Evolutionary conservation across 2,113 vertebrate genomes (phyloP), one percentile per base, ranked within the genome.

Genomic region (Riparia riparia): DNA sequence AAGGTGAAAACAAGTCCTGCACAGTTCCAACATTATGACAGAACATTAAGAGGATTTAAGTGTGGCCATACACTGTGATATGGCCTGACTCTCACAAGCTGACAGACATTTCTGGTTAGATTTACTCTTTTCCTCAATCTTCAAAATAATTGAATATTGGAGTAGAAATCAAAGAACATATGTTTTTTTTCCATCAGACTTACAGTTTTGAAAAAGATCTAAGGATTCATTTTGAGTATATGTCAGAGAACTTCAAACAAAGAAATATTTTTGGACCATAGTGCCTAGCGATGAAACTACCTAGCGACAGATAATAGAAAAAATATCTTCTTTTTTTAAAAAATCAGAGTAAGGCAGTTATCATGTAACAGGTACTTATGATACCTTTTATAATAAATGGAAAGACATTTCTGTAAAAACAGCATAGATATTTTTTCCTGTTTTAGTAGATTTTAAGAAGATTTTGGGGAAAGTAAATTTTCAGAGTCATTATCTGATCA

Each of bases 281-380:
- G 29, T 85, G 42, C 74, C 66, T 82, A 95, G 82, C 78, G 85
- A 82, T 93, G 63, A 85, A 90, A 76, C 53, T 58, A 93, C 57
- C 47, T 80, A 90, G 63, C 0, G 4, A 87, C 17, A 2, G 69
- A 84, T 69, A 89, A 86, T 0, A 37, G 34, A 69, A 82, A 70
- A 95, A 81, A 71, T 3, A 69, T 8, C 8, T 14, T 31, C 5
- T 80, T 70, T 68, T 53, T 53, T 66, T 65, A 44, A 2, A 2
- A 32, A 69, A 54, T 56, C n/a, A 26, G 63, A 80, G 41, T 47
- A 63, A 69, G 14, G 16, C 32, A 73, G 50, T 17, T 45, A 41
- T 44, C 12, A 56, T 12, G 14, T 39, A 77, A 57, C 29, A 56
- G 32, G 49, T 85, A 76, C 9, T 73, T 78, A 64, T 18, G 14